Base-by-base conservation (phyloP, 2,113 vertebrate genomes). In the Cryptotis parvus region DNA sequence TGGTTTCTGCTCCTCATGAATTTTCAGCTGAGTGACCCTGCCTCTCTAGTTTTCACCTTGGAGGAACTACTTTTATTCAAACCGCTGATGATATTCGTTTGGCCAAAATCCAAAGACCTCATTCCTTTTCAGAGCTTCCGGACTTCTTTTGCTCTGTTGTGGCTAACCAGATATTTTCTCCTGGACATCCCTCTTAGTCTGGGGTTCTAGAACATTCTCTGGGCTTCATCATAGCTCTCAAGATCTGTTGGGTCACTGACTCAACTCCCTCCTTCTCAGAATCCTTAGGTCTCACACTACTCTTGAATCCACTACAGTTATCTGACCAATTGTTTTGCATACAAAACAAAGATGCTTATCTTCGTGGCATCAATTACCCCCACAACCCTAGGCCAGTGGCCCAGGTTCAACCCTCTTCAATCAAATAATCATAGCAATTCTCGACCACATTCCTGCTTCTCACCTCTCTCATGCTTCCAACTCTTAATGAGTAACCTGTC, bases 1-100 rank as follows among this genome's bases (percentile, higher is more conserved):
- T 37, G 39, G 24, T 69, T 90, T 91, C 92, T 73, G 68, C 74
- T 72, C n/a, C 78, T 9, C 20, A 24, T 43, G 5, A 2, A 9
- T 35, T 72, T 65, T 73, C 84, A 52, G 78, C 3, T 29, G 80
- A 70, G 9, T 24, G 37, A 5, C 74, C 89, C 69, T 8, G 4
- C 29, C 22, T 75, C 41, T 78, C 70, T 73, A 63, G 69, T 80
- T 77, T 89, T 93, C 27, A 45, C 45, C 33, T 39, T 63, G 66
- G 78, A 90, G 93, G 74, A 95, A 73, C 91, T 81, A 9, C 55
- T 81, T 85, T 82, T 79, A 90, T 90, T 89, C 63, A 87, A 96
- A 92, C 66, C 72, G 61, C 78, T 68, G 78, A 70, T 49, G 88
- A 85, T 66, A 74, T 58, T 76, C 52, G 93, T 35, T 43, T 86